Evolutionary conservation across 2,797 vertebrate species (phyloP), one percentile per base, ranked within the genome.

Genomic region (Oreortyx pictus): DNA sequence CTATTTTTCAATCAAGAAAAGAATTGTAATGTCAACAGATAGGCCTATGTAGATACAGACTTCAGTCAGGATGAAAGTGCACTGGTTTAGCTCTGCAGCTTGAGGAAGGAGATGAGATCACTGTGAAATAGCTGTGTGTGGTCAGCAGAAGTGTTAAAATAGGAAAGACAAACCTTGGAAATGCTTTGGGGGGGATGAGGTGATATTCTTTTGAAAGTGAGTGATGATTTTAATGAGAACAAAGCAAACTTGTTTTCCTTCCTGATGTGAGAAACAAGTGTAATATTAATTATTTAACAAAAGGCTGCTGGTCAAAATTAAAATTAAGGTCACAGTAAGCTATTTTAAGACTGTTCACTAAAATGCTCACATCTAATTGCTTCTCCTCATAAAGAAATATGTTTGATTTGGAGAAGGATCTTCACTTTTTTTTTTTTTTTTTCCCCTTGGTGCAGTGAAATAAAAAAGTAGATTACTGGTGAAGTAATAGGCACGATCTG

Each of bases 401-500:
- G 9, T 66, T 88, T 82, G 25, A 62, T 70, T 81, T 92, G 47
- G 43, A 85, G 82, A 88, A 72, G 39, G 9, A 37, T 84, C 68
- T 74, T 74, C 52, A 29, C 43, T 44, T 27, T 95, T 95, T 95
- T 82, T 94, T 47, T 27, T 95, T 95, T 95, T 82, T 37, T 37
- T 37, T 37, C 11, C 3, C 93, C 39, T 89, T 23, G 35, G 75
- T 85, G 73, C 87, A 20, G 82, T 50, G 8, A 82, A 94, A 95
- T 74, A 33, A 59, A 66, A 79, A 90, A 92, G 73, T 81, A 94
- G 82, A 85, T 67, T 92, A 67, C 75, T 82, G 94, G 80, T 95
- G 92, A 82, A 86, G 76, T 92, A 94, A 92, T 85, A 33, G 82
- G 68, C 88, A 77, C 86, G 73, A 93, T 97, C 93, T 97, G 94